Base-by-base conservation (phyloP, 2,113 vertebrate genomes). In the Pteruthius melanotis region DNA sequence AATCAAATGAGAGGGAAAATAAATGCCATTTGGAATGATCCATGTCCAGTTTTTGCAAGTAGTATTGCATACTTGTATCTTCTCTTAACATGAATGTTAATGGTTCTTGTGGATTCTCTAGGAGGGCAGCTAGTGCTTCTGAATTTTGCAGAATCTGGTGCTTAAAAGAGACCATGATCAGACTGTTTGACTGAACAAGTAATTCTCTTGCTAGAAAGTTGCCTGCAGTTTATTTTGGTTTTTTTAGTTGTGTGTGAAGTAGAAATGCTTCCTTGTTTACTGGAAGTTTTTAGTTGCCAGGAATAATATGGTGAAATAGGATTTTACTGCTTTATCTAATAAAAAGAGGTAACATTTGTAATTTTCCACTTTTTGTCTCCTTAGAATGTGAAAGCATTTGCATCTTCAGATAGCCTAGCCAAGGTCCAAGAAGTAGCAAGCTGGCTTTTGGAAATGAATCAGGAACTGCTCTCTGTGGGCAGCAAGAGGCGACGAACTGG, bases 401-500 rank as follows among this genome's bases (percentile, higher is more conserved):
- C 99, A 97, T 99, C 99, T 97, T 99, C 99, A 98, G 99, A 99
- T 98, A 99, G 99, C 98, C 98, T 99, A 99, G 99, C 98, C 98
- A 99, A 99, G 98, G 99, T 99, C 96, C 99, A 99, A 98, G 99
- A 99, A 99, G 99, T 99, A 98, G 99, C 99, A 99, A 99, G 99
- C 99, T 99, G 99, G 99, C 99, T 99, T 99, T 99, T 99, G 99
- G 99, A 99, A 99, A 99, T 99, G 99, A 99, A 99, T 99, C 99
- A 99, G 98, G 99, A 99, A 98, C 98, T 99, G 99, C 99, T 99
- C 98, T 99, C 99, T 99, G 99, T 99, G 98, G 99, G 98, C 98
- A 99, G 99, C 99, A 99, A 99, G 98, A 98, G 99, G 98, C 98
- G 98, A 94, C 98, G 98, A 97, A 99, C 98, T 94, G 99, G 98